These are phyloP conservation scores for Phodopus roborovskii DNA, from an alignment of 2,113 vertebrate genomes.

Conservation along the genomic window DNA sequence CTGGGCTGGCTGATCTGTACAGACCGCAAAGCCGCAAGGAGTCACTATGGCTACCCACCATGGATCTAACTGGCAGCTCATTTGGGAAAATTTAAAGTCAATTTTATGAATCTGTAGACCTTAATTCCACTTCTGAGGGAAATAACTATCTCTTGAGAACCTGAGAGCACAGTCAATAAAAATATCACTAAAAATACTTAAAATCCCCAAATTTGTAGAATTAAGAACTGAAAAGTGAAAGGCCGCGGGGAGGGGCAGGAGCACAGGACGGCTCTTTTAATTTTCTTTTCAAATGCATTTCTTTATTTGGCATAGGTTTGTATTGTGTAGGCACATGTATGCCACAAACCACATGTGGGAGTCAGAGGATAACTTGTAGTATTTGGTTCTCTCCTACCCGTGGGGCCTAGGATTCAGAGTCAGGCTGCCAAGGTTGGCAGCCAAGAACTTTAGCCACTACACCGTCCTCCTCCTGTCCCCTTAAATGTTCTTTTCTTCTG, in stretches of 20 bases:
- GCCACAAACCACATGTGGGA: background rate
- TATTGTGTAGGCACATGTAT: rapidly evolving
- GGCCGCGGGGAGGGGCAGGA: rapidly evolving
- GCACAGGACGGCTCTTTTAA: background rate
- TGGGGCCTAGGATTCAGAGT: background rate
- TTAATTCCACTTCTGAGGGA: background rate
- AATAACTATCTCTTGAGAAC: background rate
- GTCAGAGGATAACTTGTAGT: background rate
- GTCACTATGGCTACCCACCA: background rate
- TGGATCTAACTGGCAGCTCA: background rate
- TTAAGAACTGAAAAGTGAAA: background rate
- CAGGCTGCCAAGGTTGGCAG: background rate
- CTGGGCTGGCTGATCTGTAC: background rate
- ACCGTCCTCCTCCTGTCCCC: background rate
- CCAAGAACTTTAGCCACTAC: no score
- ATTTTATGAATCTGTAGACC: background rate
- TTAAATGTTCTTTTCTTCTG: background rate
- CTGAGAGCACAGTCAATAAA: background rate
- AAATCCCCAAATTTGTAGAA: background rate
- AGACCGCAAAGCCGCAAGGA: background rate
- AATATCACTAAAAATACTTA: conserved; percentile 2
- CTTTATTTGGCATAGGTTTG: background rate
- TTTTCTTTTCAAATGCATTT: background rate
- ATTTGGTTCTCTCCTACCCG: background rate
- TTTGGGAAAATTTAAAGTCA: conserved; percentile 14